Evolutionary conservation across 2,797 vertebrate species (phyloP), one percentile per base, ranked within the genome.

Genomic region (Diceros bicornis): DNA sequence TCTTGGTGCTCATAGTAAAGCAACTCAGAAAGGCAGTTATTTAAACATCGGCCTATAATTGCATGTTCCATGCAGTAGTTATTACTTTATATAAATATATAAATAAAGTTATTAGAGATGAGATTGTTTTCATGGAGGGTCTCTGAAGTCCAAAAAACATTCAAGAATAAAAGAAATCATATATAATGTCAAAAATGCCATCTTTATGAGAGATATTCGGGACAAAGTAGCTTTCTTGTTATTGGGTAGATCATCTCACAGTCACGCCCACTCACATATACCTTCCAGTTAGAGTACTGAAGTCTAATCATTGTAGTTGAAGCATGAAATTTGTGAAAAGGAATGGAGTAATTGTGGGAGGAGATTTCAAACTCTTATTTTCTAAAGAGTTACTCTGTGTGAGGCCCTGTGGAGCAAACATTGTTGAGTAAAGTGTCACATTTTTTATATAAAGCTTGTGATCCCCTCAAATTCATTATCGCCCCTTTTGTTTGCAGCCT

Each of bases 191-290:
- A 89, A 71, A 78, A 44, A n/a, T 66, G 8, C 2, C 66, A 9
- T 68, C 1, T 50, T 72, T n/a, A 2, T 74, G 50, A 55, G 12
- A 50, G 23, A 18, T 7, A 21, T 16, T 94, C 37, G 27, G 18
- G 20, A 64, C 5, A 74, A 86, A 62, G n/a, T 25, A 9, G 4
- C 17, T 37, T 75, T 37, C 6, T 72, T 55, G 4, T 34, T 37
- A 10, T 79, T 32, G 32, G 4, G 59, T 29, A 21, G 18, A 7
- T 86, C 41, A 20, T 50, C 16, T 77, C 23, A 50, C 8, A 57
- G 21, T 47, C 52, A 16, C 2, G 7, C 16, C 4, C 16, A 20
- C 0, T 34, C 2, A 6, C 8, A 37, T 14, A 16, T 34, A 20
- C n/a, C 20, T 68, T 4, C 13, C 11, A 66, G 0, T 32, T 52